Base-by-base conservation (phyloP, 1,140 invertebrate species). In the Heliconius nattereri region DNA sequence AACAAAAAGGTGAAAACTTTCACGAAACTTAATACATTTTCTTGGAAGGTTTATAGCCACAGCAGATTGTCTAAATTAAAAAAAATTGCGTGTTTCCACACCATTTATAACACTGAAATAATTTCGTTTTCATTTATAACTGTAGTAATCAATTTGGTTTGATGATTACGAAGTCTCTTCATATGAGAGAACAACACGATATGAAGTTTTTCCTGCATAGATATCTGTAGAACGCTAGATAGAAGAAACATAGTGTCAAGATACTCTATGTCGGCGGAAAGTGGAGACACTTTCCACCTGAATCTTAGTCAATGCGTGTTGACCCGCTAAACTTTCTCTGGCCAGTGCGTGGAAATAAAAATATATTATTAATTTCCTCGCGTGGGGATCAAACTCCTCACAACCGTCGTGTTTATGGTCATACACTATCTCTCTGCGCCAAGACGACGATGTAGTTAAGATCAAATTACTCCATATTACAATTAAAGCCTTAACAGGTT, bases 51-150 rank as follows among this genome's bases (percentile, higher is more conserved):
- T n/a, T 60, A 23, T 60, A 23, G 57, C 57, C 40, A 45, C 16
- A 45, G 40, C 40, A 45, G 40, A 60, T 23, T 9, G 57, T 66
- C 11, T 13, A n/a, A 66, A 66, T 26, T 16, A 66, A n/a, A 66
- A 35, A 66, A 66, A 29, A 66, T 5, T 66, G 75, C 75, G 57
- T 76, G 57, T 76, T 70, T 19, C 19, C 32, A 66, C 11, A 23
- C 60, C 23, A 76, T 76, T 35, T 23, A 70, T 66, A 76, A 75
- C 52, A 37, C 23, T 45, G 66, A 76, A 76, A 76, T 37, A 71
- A 76, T 70, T 76, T 70, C 37, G 26, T 70, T 76, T 76, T 76
- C 57, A 71, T 70, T 13, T 37, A 20, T 19, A 72, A 23, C 26
- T 66, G 60, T 29, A 66, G 23, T 16, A 29, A 29, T 66, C 29